Base-by-base conservation (phyloP, 2,113 vertebrate genomes). In the Bombycilla garrulus region DNA sequence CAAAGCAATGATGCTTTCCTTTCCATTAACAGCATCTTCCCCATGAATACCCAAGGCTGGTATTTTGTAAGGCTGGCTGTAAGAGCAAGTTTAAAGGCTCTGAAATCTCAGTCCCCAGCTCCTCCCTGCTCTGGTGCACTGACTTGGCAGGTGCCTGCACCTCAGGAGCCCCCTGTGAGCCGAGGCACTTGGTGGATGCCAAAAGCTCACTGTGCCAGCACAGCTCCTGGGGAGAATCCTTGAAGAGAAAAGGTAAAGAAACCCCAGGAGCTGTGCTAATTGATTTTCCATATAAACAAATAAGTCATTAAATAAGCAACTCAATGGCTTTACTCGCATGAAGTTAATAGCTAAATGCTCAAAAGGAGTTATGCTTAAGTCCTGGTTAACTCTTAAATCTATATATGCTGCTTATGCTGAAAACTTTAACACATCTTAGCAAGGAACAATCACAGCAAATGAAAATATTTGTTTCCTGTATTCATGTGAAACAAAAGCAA, bases 241-340 rank as follows among this genome's bases (percentile, higher is more conserved):
- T 96, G 69, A 78, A 91, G 65, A 58, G 90, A 95, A 88, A 97
- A 96, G 96, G 96, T 96, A 96, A 95, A 82, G 95, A 96, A 94
- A 87, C 97, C 84, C 86, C 92, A 96, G 97, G 95, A 85, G 77
- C 56, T 12, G 6, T 28, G 72, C 74, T 95, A 98, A 98, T 97
- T 98, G 96, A 97, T 97, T 98, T 96, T 96, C 90, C 92, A 88
- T 96, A 97, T 96, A 98, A 97, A 98, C 96, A 98, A 96, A 80
- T 92, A 96, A 97, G 90, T 88, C 96, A 89, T 93, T 97, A 97
- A 95, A 92, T 57, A 96, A 98, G 91, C 94, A 95, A 92, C 96
- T 93, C 93, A 26, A 35, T 95, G 96, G 48, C 96, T 95, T 96
- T 94, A 89, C 92, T 94, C 11, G n/a, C 93, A 88, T 76, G 36